These are phyloP conservation scores for Junonia oenone DNA, from an alignment of 2,888 invertebrate genomes.

Conservation along the genomic window DNA sequence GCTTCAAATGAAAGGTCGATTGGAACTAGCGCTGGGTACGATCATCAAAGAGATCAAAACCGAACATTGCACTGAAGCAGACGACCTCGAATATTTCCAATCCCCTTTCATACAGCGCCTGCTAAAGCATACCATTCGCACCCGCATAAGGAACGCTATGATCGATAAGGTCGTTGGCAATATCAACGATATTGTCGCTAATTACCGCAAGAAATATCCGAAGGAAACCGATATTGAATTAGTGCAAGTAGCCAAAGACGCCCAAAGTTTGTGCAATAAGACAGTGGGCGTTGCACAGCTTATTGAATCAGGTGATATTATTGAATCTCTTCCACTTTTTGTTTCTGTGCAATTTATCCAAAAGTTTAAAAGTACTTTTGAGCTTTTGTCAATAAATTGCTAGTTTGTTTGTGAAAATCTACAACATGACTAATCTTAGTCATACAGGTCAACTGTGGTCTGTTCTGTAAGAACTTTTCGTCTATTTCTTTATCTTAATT, in stretches of 20 bases:
- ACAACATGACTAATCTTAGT: neutral
- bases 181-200: conserved; percentile 35
- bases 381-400: conserved; percentile 8
- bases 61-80: conserved; percentile 21
- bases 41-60: conserved; percentile 50
- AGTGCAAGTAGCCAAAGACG: conserved; percentile 39
- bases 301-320: conserved; percentile 39
- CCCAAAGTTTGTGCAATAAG: conserved; percentile 19
- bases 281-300: conserved; percentile 25
- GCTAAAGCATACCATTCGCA: conserved; percentile 54
- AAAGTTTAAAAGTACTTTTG: conserved; percentile 1
- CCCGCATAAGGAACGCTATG: conserved; percentile 51
- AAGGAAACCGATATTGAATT: conserved; percentile 46
- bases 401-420: neutral
- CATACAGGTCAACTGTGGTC: neutral
- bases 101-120: conserved; percentile 33
- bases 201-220: conserved; percentile 48
- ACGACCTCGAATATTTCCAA: conserved; percentile 26
- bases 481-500: neutral
- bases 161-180: conserved; percentile 45
- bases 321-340: conserved; percentile 1
- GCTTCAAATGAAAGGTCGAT: conserved; percentile 48
- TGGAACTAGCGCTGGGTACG: conserved; percentile 56
- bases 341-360: conserved; percentile 6
- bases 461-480: neutral